These are phyloP conservation scores for Drosophila rufa DNA, from an alignment of 1,140 invertebrate genomes.

Conservation along the genomic window DNA sequence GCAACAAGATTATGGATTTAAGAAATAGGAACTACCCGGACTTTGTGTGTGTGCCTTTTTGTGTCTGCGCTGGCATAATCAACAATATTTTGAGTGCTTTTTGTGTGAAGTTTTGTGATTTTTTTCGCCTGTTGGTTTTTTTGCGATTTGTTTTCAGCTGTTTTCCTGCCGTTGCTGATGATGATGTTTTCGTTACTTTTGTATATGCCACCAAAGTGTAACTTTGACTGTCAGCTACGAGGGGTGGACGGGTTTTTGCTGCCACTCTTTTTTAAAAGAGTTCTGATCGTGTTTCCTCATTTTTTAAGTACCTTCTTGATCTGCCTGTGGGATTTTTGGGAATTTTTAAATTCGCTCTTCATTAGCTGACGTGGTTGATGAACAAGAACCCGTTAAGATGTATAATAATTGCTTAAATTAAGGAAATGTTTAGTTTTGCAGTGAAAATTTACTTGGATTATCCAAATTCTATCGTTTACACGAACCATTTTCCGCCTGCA, in stretches of 20 bases:
- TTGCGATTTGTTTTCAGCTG: slow-evolving; percentile 42
- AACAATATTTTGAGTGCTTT: slow-evolving; percentile 83
- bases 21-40: neutral
- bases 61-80: slow-evolving; percentile 62
- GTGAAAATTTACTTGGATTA: slow-evolving; percentile 10
- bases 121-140: slow-evolving; percentile 48
- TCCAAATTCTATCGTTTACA: neutral
- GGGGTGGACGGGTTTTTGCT: slow-evolving; percentile 22
- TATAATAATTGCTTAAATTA: no score
- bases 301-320: slow-evolving; percentile 27
- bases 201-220: slow-evolving; percentile 31
- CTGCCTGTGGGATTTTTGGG: slow-evolving; percentile 30
- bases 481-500: slow-evolving; percentile 22
- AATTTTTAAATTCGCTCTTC: neutral
- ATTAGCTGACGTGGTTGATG: neutral
- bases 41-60: slow-evolving; percentile 7
- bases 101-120: slow-evolving; percentile 74
- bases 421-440: neutral
- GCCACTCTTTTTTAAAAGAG: slow-evolving; percentile 49
- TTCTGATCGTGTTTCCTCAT: slow-evolving; percentile 71
- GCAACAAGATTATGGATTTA: neutral
- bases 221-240: slow-evolving; percentile 35
- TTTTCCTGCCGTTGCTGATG: slow-evolving; percentile 36
- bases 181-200: slow-evolving; percentile 44
- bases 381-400: neutral